Evolutionary conservation across 2,888 invertebrate species (phyloP).

Genomic region (Lysandra bellargus): DNA sequence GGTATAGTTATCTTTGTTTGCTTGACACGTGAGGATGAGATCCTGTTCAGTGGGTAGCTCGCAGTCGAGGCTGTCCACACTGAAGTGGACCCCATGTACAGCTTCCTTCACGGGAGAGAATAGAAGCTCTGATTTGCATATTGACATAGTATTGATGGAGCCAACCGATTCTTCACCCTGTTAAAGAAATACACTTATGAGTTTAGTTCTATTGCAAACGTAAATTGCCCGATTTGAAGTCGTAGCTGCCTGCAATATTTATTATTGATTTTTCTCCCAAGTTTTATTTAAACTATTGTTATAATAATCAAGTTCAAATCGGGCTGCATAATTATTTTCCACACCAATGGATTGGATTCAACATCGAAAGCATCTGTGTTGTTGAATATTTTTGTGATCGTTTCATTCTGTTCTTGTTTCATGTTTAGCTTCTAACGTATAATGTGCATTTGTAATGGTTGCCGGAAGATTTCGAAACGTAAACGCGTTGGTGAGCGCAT

Average conservation of each 20-base stretch:
- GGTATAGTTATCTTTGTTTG: constrained; percentile 96
- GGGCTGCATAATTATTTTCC: background rate
- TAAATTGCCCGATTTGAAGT: background rate
- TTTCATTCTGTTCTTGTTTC: constrained; percentile 29
- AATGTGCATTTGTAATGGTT: constrained; percentile 48
- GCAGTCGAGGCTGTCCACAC: constrained; percentile 95
- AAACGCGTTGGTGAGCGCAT: constrained; percentile 64
- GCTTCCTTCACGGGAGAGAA: constrained; percentile 95
- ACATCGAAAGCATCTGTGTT: constrained; percentile 9
- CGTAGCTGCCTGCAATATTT: background rate
- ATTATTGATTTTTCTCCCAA: no score
- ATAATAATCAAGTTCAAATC: background rate
- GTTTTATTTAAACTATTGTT: background rate
- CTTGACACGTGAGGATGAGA: constrained; percentile 93
- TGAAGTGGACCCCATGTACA: constrained; percentile 87
- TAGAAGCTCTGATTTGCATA: constrained; percentile 94
- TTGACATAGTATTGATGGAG: constrained; percentile 90
- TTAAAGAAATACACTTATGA: constrained; percentile 33
- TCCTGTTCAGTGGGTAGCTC: constrained; percentile 90
- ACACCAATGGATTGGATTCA: constrained; percentile 8
- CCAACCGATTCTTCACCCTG: constrained; percentile 88
- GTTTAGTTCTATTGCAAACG: background rate
- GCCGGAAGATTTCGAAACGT: constrained; percentile 67
- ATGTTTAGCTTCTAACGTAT: constrained; percentile 32
- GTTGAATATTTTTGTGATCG: constrained; percentile 33